These are phyloP conservation scores for Noctua fimbriata DNA, from an alignment of 2,888 invertebrate species.

Conservation along the genomic window DNA sequence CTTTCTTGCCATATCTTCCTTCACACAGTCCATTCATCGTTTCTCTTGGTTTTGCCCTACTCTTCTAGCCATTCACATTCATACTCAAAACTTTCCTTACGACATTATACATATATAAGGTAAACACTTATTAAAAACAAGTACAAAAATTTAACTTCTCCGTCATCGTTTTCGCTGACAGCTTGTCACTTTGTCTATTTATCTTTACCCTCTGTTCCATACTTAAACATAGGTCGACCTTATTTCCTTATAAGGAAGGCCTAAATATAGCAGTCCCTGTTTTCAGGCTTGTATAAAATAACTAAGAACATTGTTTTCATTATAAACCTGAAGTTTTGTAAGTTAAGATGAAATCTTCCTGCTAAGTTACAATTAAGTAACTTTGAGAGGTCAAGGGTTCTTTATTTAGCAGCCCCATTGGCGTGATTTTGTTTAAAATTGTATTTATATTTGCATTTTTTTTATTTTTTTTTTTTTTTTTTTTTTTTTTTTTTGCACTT, in stretches of 20 bases:
- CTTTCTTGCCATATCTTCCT: background rate
- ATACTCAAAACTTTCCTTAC: background rate
- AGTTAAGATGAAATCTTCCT: slow-evolving; percentile 24
- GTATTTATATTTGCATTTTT: background rate
- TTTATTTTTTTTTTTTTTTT: too few relatives aligned
- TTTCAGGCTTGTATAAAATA: slow-evolving; percentile 12
- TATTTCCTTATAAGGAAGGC: background rate
- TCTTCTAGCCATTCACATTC: background rate
- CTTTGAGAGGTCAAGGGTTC: slow-evolving; percentile 22
- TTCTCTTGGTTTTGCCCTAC: background rate
- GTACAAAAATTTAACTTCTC: background rate
- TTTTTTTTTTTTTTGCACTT: too few relatives aligned
- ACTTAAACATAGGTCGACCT: too few relatives aligned
- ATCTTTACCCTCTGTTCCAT: background rate
- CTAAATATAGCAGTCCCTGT: background rate
- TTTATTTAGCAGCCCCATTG: background rate
- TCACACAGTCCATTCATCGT: background rate
- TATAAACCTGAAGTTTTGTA: slow-evolving; percentile 32
- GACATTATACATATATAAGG: background rate
- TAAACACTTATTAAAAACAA: background rate
- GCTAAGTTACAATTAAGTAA: slow-evolving; percentile 25
- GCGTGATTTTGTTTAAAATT: background rate
- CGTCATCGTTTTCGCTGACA: background rate
- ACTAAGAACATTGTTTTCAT: slow-evolving; percentile 35
- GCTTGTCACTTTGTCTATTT: background rate